Evolutionary conservation across 2,888 invertebrate genomes (phyloP), one percentile per base, ranked within the genome.

Genomic region (Sminthurides aquaticus): DNA sequence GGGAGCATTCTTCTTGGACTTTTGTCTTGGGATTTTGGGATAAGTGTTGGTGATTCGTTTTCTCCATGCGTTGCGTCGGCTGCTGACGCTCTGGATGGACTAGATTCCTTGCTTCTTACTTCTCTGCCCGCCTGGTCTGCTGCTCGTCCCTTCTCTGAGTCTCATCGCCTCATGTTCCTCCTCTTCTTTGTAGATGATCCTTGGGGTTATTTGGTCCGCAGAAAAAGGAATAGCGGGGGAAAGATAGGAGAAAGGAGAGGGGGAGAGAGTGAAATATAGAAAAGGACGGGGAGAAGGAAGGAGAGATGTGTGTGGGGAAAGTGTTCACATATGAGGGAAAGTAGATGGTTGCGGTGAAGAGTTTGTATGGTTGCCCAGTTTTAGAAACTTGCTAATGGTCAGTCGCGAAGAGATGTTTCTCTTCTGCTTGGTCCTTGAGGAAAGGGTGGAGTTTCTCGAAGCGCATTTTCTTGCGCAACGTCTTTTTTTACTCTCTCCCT

Each of bases 381-480:
- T 60, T 49, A 60, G 60, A 60, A 60, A 60, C 60, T 60, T 60
- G 60, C 60, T 64, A 64, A 64, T 64, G 64, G 64, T 64, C 64
- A 64, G 64, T 64, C 64, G 64, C 64, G 54, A 64, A 64, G 64
- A 64, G 64, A 64, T 58, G 57, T 64, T 64, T 64, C 64, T 64
- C 64, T 64, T 58, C 54, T 64, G 58, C 64, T 64, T 64, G 64
- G 58, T 57, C 64, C 49, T 64, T 29, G 52, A 52, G 58, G 58
- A 64, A 58, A 58, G 64, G 64, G 64, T 64, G 64, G 64, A 64
- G 64, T 64, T 64, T 64, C 58, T 54, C 64, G 57, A 62, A 64
- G 64, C 58, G 58, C 64, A 64, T 54, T 58, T 64, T 64, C 64
- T 64, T 64, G 64, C 64, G 64, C 64, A 64, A 58, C 64, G 49